Evolutionary conservation across 2,888 invertebrate genomes (phyloP).

Genomic region (Matsumyia berberina): DNA sequence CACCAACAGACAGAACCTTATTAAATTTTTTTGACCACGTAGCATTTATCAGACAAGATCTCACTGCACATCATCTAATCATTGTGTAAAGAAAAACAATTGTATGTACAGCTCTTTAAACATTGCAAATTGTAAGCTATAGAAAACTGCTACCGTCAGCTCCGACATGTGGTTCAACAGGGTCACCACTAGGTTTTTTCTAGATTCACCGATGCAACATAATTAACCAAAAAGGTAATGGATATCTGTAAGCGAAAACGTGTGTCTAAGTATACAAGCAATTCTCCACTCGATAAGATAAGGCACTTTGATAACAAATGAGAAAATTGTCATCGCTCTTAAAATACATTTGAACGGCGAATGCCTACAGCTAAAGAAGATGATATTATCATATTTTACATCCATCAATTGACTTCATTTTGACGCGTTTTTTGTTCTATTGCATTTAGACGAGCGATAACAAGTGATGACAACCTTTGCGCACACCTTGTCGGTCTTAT

Average conservation of each 20-base stretch:
- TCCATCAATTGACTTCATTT: background rate
- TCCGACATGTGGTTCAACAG: background rate
- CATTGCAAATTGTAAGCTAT: constrained; percentile 5
- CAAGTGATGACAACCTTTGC: background rate
- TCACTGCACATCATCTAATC: background rate
- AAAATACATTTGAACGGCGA: background rate
- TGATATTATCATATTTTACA: background rate
- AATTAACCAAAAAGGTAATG: background rate
- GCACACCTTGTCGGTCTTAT: background rate
- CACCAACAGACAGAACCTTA: too few species aligned
- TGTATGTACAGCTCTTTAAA: constrained; percentile 51
- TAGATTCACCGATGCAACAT: background rate
- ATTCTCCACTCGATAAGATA: constrained; percentile 5
- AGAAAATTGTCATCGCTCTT: background rate
- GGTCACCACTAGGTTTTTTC: background rate
- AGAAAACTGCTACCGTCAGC: constrained; percentile 14
- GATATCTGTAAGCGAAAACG: background rate
- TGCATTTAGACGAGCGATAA: background rate
- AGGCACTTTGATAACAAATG: background rate
- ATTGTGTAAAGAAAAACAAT: constrained; percentile 7
- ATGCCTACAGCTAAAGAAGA: background rate
- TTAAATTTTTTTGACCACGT: constrained; percentile 29
- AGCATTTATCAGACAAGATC: background rate
- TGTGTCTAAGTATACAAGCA: background rate
- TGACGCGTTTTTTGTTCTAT: background rate